Base-by-base conservation (phyloP, 1,140 invertebrate genomes). In the Drosophila chauvacae region DNA sequence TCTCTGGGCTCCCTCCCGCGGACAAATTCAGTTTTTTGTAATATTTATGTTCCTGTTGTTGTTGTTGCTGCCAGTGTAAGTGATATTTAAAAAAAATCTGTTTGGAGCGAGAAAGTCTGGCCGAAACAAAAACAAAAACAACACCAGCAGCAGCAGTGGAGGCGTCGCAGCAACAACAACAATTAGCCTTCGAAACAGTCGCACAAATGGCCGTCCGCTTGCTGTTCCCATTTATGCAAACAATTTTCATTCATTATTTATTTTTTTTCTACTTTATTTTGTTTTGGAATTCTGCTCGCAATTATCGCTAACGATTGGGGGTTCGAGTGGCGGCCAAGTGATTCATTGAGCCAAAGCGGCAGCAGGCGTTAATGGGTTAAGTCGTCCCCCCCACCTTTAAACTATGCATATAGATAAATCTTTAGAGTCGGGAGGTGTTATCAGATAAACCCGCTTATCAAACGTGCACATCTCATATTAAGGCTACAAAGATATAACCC, bases 401-500 rank as follows among this genome's bases (percentile, higher is more conserved):
- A 81, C 73, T 80, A 80, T 26, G 35, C 20, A 56, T 35, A 39
- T 37, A 76, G 77, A 90, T 88, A 88, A 85, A 81, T 90, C 85
- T 79, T 5, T n/a, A 2, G 16, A 57, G 45, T 10, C 7, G 33
- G 53, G 53, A 39, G 57, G 51, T 74, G 74, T 85, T 90, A 90
- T 90, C 86, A 90, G 81, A 30, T 85, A 73, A 60, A 55, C 58
- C 45, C 50, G 44, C 62, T 73, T 88, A 88, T 88, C 85, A 79
- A 47, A 77, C 68, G 51, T 72, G 84, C 77, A 79, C 82, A 81
- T 81, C 53, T 39, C 35, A 39, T 39, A 72, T 76, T 72, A 63
- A 58, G 72, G 47, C 73, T 60, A 41, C 9, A n/a, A 23, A 60
- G 63, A 76, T 64, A 76, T 72, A 65, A 65, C n/a, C 20, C 20